Conservation (phyloP, 2,888 invertebrate genomes). For the Notodonta ziczac region DNA sequence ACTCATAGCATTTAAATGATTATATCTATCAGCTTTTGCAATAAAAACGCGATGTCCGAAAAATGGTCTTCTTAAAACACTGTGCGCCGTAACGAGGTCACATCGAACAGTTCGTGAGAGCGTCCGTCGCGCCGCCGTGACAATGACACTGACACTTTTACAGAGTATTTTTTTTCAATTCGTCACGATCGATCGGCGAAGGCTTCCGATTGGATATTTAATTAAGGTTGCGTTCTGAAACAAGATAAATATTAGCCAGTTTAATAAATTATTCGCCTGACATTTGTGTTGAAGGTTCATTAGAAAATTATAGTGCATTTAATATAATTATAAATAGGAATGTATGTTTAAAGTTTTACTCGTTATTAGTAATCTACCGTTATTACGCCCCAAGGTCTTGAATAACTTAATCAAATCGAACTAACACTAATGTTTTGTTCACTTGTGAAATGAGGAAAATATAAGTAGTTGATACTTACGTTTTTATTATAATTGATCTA, state of each 20-base stretch:
- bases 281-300: slow-evolving; percentile 30
- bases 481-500: too few species aligned
- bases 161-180: slow-evolving; percentile 32
- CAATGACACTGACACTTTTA: slow-evolving; percentile 61
- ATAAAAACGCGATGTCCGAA: too few species aligned
- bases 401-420: neutral
- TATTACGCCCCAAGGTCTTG: neutral
- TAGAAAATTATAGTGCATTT: slow-evolving; percentile 10
- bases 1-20: too few species aligned
- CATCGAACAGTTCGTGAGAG: slow-evolving; percentile 33
- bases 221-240: slow-evolving; percentile 26
- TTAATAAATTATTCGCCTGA: slow-evolving; percentile 26
- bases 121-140: slow-evolving; percentile 42
- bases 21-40: too few species aligned
- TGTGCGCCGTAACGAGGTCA: slow-evolving; percentile 51
- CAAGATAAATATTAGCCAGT: slow-evolving; percentile 15
- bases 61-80: too few species aligned
- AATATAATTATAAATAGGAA: neutral
- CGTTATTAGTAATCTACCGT: neutral
- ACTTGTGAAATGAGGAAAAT: slow-evolving; percentile 6
- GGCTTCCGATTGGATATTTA: slow-evolving; percentile 31
- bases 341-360: neutral
- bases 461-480: too few species aligned
- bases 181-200: slow-evolving; percentile 34
- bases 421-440: neutral